Base-by-base conservation (phyloP, 1,140 invertebrate genomes). In the Theocolax elegans region DNA sequence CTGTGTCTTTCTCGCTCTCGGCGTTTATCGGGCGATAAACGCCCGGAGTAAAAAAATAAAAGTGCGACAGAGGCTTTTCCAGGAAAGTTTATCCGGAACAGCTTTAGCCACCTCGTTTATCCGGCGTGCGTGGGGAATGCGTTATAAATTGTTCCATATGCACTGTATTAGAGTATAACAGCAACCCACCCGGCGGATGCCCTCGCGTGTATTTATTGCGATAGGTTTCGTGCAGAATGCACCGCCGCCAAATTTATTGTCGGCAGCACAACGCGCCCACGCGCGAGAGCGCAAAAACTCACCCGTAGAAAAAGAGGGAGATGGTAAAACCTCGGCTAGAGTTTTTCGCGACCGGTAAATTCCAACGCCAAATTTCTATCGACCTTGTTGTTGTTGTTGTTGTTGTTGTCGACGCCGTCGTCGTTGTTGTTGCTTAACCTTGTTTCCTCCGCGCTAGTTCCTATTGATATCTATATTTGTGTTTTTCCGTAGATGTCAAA, bases 131-230 rank as follows among this genome's bases (percentile, higher is more conserved):
- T 10, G 29, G 68, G 70, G 73, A 79, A 80, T 74, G 77, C 78
- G 80, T 83, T 80, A 81, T 82, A 85, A 84, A 84, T 85, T 85
- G 82, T 79, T 83, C 78, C 80, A 83, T 85, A 81, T 83, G 80
- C 77, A 82, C 75, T 81, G 81, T 80, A 85, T 84, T 83, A 83
- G 77, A 80, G 79, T 78, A 80, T 78, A 83, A 78, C 75, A 70
- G 67, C 56, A 4, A 13, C 46, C 15, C 67, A 70, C 66, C 74
- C 35, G 19, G 48, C 38, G 49, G 38, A 63, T 25, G 46, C 31
- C 7, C 13, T 13, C 40, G 27, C 65, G 35, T 76, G 75, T 83
- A 85, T 85, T 85, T 85, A 85, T 84, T 83, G 82, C 82, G 80
- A 84, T 84, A 81, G 80, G 79, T 83, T 84, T 82, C 78, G 51